Evolutionary conservation across 1,140 invertebrate species (phyloP).

Genomic region (Pseudomyrmex sp.): DNA sequence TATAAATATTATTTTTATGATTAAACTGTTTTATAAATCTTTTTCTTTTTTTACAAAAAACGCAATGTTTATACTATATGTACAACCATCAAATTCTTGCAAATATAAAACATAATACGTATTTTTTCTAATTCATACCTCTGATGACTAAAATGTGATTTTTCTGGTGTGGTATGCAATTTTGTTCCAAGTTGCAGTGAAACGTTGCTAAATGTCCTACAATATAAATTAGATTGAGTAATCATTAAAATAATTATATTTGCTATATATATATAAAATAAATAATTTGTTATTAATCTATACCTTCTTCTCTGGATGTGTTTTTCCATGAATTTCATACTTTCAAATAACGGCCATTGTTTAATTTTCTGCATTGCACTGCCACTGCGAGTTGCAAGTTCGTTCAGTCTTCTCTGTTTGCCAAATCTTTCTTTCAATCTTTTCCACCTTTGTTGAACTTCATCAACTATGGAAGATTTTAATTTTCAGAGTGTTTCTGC

Average conservation of each 20-base stretch:
- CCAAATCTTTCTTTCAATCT: constrained; percentile 5
- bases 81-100: background rate
- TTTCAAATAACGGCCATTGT: background rate
- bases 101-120: background rate
- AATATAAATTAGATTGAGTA: background rate
- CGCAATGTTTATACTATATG: too few relatives aligned
- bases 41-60: too few relatives aligned
- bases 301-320: constrained; percentile 12
- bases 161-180: background rate
- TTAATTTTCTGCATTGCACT: background rate
- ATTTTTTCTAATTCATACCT: background rate
- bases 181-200: background rate
- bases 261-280: background rate
- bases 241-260: background rate
- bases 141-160: background rate
- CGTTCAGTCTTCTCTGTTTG: constrained; percentile 2
- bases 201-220: background rate
- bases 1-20: too few relatives aligned
- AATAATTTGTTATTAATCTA: background rate
- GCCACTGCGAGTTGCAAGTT: background rate
- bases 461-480: background rate
- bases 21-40: too few relatives aligned
- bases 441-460: constrained; percentile 19
- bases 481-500: background rate
- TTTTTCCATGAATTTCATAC: constrained; percentile 15